Percentiles rank a stretch among this genome's conserved stretches.
Evolutionary conservation across 2,888 invertebrate genomes (phyloP).

Genomic region (Choristoneura rosaceana): DNA sequence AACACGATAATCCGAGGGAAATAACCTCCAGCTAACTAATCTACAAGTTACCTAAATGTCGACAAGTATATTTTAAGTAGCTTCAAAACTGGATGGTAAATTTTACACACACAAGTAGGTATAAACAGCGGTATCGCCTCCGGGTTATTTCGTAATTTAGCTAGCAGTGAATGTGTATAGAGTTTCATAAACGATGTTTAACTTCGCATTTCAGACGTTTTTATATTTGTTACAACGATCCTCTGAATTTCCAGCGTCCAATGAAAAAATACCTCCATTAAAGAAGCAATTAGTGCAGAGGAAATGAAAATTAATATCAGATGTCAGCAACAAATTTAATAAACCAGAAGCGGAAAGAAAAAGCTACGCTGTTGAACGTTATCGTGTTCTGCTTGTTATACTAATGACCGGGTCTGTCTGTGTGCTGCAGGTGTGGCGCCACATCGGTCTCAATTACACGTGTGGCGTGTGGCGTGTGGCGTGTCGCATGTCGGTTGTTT

Average conservation of each 20-base stretch:
- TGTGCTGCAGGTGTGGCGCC: not conserved
- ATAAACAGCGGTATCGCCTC: not conserved
- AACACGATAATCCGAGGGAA: not conserved
- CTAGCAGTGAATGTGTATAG: not conserved
- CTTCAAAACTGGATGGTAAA: not conserved
- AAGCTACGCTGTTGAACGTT: not conserved
- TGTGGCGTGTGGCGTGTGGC: not conserved
- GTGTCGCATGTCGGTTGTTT: constrained; percentile 1
- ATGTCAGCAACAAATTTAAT: constrained; percentile 10
- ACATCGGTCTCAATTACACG: constrained; percentile 7
- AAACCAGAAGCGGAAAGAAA: not conserved
- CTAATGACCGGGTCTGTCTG: not conserved
- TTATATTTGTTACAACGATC: not conserved
- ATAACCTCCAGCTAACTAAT: not conserved
- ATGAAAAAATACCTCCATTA: constrained; percentile 11
- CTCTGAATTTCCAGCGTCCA: not conserved
- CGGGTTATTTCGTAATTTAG: not conserved
- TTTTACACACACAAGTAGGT: not conserved
- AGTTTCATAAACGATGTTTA: not conserved
- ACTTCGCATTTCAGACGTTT: not conserved
- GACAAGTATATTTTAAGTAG: not conserved
- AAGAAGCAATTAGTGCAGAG: constrained; percentile 5
- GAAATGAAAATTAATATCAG: constrained; percentile 5
- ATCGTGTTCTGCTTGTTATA: constrained; percentile 4
- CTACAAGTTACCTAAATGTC: constrained; percentile 1